Evolutionary conservation across 1,140 invertebrate species (phyloP).

Genomic region (Papilio polyxenes): DNA sequence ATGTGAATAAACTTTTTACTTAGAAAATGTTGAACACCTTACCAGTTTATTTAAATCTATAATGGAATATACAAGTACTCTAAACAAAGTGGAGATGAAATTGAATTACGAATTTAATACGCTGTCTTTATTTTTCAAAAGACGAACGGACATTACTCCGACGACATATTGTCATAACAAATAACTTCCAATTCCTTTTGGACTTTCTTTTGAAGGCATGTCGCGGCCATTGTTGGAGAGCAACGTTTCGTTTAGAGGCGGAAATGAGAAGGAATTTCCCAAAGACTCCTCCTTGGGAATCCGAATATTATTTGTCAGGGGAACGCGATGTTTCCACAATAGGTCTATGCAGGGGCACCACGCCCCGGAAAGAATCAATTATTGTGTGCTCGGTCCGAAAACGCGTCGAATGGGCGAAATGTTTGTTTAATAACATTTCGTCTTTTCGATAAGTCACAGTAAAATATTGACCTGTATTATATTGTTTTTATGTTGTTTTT

Average conservation of each 20-base stretch:
- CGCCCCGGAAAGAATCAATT: conserved; percentile 80
- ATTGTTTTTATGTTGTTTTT: conserved; percentile 46
- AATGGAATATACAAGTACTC: background rate
- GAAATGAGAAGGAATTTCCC: conserved; percentile 76
- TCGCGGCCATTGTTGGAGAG: conserved; percentile 66
- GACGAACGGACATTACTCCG: conserved; percentile 38
- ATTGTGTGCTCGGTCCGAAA: conserved; percentile 68
- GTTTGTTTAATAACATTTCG: conserved; percentile 80
- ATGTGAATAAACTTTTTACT: background rate
- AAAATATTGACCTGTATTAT: conserved; percentile 73
- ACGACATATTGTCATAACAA: conserved; percentile 73
- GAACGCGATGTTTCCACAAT: conserved; percentile 63
- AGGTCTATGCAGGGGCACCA: conserved; percentile 54
- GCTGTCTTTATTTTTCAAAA: background rate
- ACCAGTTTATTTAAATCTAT: background rate
- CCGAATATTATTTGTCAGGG: conserved; percentile 75
- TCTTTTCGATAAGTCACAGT: conserved; percentile 66
- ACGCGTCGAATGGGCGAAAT: conserved; percentile 77
- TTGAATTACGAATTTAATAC: background rate
- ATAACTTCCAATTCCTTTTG: conserved; percentile 73
- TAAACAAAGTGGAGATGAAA: background rate
- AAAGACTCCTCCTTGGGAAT: conserved; percentile 68
- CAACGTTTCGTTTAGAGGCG: conserved; percentile 71
- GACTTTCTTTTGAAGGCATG: conserved; percentile 66
- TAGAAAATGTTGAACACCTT: background rate